Evolutionary conservation across 2,113 vertebrate genomes (phyloP), one percentile per base, ranked within the genome.

Genomic region (Dasyornis broadbenti): DNA sequence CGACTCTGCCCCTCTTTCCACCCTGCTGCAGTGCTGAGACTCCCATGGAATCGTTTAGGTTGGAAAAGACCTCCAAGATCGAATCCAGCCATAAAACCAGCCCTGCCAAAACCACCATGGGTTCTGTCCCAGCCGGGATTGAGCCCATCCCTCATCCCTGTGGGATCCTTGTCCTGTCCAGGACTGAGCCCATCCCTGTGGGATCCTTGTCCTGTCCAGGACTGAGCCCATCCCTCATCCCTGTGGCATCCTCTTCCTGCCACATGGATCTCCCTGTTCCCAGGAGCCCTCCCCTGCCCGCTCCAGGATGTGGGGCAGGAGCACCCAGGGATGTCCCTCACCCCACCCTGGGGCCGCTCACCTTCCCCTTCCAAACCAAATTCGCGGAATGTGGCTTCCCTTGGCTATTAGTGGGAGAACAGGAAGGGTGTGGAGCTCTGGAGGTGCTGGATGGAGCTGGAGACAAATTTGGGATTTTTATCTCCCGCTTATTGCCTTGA

Each of bases 81-180:
- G n/a, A 33, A 19, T 10, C 69, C 61, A 18, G 4, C 33, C 52
- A n/a, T 7, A 13, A 65, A 11, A 18, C 35, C 68, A 44, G 17
- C 44, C 20, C 27, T 20, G 60, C 23, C 60, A 30, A 53, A 68
- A 9, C 30, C 69, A n/a, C 15, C 28, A 0, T 1, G 0, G 3
- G 2, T 31, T 18, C 57, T 33, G 3, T 15, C 39, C 28, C 19
- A 1, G 0, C 37, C 14, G 8, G 56, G 60, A 1, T 0, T 20
- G n/a, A 39, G 3, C 66, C 54, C 61, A 42, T 66, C 42, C 61
- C n/a, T 53, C 49, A 2, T 54, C 82, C 59, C 65, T 7, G 24
- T 0, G 63, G 68, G 61, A 52, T 39, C 33, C 22, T 54, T 13
- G n/a, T n/a, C n/a, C n/a, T n/a, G n/a, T n/a, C 37, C 14, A 9